A percentile compares a stretch with the other conserved stretches of the same genome.
Conservation (phyloP, 2,113 vertebrate species). For the Rhagologus leucostigma region DNA sequence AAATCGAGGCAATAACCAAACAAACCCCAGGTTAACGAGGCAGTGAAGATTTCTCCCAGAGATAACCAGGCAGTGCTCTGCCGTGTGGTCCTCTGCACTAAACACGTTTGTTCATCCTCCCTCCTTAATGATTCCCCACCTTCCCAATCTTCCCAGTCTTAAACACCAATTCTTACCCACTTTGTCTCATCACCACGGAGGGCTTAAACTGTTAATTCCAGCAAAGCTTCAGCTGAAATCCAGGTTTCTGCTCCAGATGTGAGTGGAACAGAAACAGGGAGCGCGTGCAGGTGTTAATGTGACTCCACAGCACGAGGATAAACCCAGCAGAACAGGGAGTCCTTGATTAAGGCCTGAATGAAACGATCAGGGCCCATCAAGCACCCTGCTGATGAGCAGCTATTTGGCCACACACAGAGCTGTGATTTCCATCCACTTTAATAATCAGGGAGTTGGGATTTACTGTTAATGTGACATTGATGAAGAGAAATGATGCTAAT, state of each 20-base stretch:
- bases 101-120: neutral
- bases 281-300: neutral
- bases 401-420: constrained; percentile 79
- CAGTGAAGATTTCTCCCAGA: neutral
- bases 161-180: neutral
- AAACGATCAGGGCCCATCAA: constrained; percentile 69
- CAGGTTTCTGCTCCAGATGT: neutral
- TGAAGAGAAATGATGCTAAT: constrained; percentile 82
- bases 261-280: neutral
- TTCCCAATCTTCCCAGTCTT: neutral
- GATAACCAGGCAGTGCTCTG: neutral
- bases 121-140: neutral
- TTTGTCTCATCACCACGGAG: neutral
- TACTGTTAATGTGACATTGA: constrained; percentile 85
- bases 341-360: constrained; percentile 72
- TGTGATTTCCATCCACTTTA: constrained; percentile 83
- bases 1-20: neutral
- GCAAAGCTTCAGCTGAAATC: neutral
- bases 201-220: neutral
- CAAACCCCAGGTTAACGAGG: neutral
- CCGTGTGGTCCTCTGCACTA: neutral
- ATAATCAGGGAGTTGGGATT: constrained; percentile 86
- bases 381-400: constrained; percentile 72
- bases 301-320: constrained; percentile 9
- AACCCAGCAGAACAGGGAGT: constrained; percentile 39